Conservation (phyloP, 2,797 vertebrate species). For the Arnoldichthys spilopterus region DNA sequence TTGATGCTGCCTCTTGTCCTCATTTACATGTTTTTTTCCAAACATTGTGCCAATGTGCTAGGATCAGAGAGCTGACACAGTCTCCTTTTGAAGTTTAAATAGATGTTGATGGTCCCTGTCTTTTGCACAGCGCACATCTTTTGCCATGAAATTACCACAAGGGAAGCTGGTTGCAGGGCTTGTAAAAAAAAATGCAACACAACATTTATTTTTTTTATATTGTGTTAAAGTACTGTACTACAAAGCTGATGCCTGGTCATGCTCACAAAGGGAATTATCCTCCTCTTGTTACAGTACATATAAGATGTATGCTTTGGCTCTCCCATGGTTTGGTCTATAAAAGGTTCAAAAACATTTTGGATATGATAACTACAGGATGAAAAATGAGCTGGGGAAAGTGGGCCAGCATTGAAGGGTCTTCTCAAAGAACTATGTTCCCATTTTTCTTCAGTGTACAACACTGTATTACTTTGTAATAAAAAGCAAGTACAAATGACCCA, state of each 20-base stretch:
- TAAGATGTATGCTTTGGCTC: constrained; percentile 16
- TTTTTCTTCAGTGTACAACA: constrained; percentile 37
- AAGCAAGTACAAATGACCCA: constrained; percentile 3
- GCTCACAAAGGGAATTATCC: constrained; percentile 19
- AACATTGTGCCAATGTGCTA: constrained; percentile 48
- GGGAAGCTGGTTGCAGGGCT: constrained; percentile 32
- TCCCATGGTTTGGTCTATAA: constrained; percentile 15
- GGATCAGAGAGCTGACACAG: constrained; percentile 46
- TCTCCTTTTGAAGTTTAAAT: constrained; percentile 50
- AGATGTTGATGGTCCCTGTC: constrained; percentile 51
- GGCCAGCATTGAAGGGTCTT: constrained; percentile 39
- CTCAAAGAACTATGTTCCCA: constrained; percentile 42
- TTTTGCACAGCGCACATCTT: constrained; percentile 31
- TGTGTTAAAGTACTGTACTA: constrained; percentile 17
- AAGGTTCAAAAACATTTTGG: constrained; percentile 30
- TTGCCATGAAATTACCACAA: constrained; percentile 35
- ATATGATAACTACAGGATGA: constrained; percentile 42
- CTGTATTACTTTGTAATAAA: constrained; percentile 14
- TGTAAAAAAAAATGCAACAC: constrained; percentile 37
- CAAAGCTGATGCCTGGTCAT: constrained; percentile 29
- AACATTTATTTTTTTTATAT: constrained; percentile 29
- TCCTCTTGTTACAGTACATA: constrained; percentile 15
- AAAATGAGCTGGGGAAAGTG: constrained; percentile 42
- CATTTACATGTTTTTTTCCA: constrained; percentile 56
- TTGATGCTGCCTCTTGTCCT: constrained; percentile 55